Evolutionary conservation across 92 coral and sea anemone genomes (phyloP), one percentile per base, ranked within the genome.

Genomic region (Epizoanthus illoricatus): DNA sequence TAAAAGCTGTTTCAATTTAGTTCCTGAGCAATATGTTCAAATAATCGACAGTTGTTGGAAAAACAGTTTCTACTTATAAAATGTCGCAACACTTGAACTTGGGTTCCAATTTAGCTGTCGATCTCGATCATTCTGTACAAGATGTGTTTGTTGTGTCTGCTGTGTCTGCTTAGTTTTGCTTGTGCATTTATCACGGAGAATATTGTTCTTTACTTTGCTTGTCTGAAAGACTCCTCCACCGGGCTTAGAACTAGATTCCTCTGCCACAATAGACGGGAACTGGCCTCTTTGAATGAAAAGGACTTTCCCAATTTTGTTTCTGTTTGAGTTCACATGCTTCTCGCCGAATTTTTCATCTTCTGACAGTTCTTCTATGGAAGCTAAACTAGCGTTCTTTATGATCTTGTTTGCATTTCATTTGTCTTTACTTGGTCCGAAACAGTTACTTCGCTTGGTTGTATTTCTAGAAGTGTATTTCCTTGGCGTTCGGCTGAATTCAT

Each of bases 401-500:
- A 11, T 17, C 49, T 68, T 68, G 73, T 68, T 68, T 68, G n/a
- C n/a, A 7, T 68, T 68, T 68, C 73, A 39, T 40, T 39, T 68
- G 73, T 68, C 73, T 7, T 68, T 68, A 39, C n/a, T 39, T 68
- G 11, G 42, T 68, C 21, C 4, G 52, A 68, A 68, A 39, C 73
- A 68, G 52, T 68, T 68, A 39, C 42, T 10, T 43, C 42, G 49
- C 52, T 68, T 68, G 73, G n/a, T 4, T 16, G 45, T 68, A 68
- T 68, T 68, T 68, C 8, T 39, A 68, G 9, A 68, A 39, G 73
- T 15, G 19, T 15, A 9, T 68, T 68, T 16, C 52, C 73, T 39
- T 68, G 52, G 73, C 7, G 5, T 13, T 68, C 73, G 73, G n/a
- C 73, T 68, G n/a, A 68, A 68, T 19, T 68, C 49, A 24, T 68